Base-by-base conservation (phyloP, 2,113 vertebrate species). In the Hemiprocne comata region DNA sequence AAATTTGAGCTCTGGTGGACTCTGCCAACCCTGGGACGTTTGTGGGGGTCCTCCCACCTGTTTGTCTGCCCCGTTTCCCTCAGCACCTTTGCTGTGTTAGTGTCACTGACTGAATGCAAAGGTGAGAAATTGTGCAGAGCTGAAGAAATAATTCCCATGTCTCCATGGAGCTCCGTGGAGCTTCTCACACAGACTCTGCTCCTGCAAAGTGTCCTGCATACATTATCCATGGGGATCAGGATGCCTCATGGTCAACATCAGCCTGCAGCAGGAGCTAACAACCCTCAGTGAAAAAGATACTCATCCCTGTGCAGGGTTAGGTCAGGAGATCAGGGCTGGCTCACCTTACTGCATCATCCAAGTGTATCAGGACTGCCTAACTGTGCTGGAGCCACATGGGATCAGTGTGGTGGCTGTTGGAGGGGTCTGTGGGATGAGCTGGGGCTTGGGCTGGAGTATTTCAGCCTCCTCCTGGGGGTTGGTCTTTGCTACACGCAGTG, bases 11-110 rank as follows among this genome's bases (percentile, higher is more conserved):
- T 80, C 36, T 69, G 50, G 80, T 66, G 54, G 64, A 28, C 48
- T 77, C 7, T 1, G 23, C 77, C 66, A 38, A 7, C 28, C n/a
- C 24, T 42, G 87, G 64, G 29, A 65, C 3, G 3, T 20, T 34
- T n/a, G 34, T 34, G 11, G 19, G 48, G 54, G 44, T 82, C 31
- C 26, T 57, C 2, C 3, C 6, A 16, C 33, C 42, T 0, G n/a
- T 0, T 61, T 1, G 1, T 50, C 31, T 82, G 31, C 54, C 24
- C 62, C 1, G 0, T 24, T 24, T 64, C 28, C 60, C 38, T 14
- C 0, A 0, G 17, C 42, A 7, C 4, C 65, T 77, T n/a, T 28
- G 54, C 50, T 57, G 33, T 0, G 7, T 57, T 80, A 15, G 19
- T 64, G 36, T 62, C 48, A 4, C 26, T 4, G 13, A n/a, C n/a